These are phyloP conservation scores for Crenichthys baileyi DNA, from an alignment of 2,797 vertebrate genomes.

Conservation along the genomic window DNA sequence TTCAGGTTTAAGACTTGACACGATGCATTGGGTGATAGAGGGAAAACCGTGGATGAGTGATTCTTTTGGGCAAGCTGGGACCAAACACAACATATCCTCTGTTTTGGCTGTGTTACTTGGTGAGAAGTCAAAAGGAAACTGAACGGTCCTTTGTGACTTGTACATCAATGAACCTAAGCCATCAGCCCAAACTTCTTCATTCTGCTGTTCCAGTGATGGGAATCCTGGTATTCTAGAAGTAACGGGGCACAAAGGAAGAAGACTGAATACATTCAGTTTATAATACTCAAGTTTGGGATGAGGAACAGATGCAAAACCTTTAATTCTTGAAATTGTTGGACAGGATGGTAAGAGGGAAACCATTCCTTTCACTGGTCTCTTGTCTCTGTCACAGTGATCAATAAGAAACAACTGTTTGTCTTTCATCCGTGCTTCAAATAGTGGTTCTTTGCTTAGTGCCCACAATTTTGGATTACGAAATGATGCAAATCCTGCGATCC, in stretches of 20 bases:
- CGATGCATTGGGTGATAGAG: constrained; percentile 49
- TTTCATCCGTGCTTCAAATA: constrained; percentile 41
- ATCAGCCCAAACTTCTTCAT: constrained; percentile 28
- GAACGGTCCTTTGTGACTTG: constrained; percentile 25
- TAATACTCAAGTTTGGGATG: constrained; percentile 40
- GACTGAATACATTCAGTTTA: constrained; percentile 41
- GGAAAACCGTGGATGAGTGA: constrained; percentile 59
- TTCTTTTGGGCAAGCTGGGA: constrained; percentile 57
- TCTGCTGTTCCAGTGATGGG: constrained; percentile 45
- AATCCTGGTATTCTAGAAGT: constrained; percentile 61
- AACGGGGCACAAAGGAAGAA: constrained; percentile 56
- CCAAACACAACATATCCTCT: constrained; percentile 47
- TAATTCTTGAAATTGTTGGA: constrained; percentile 53
- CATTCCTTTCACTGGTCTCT: constrained; percentile 47
- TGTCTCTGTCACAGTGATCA: constrained; percentile 27
- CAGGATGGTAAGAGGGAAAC: constrained; percentile 60
- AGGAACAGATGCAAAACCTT: constrained; percentile 66
- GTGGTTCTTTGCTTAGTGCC: constrained; percentile 30
- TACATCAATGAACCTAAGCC: constrained; percentile 25
- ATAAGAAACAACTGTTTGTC: constrained; percentile 18
- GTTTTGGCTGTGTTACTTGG: constrained; percentile 15
- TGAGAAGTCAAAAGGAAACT: constrained; percentile 25
- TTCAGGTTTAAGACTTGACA: constrained; percentile 45
- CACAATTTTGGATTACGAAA: constrained; percentile 45
- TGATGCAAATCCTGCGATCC: constrained; percentile 61